A percentile compares a stretch with the other conserved stretches of the same genome.
Evolutionary conservation across 2,888 invertebrate genomes (phyloP).

Genomic region (Aporophyla lueneburgensis): DNA sequence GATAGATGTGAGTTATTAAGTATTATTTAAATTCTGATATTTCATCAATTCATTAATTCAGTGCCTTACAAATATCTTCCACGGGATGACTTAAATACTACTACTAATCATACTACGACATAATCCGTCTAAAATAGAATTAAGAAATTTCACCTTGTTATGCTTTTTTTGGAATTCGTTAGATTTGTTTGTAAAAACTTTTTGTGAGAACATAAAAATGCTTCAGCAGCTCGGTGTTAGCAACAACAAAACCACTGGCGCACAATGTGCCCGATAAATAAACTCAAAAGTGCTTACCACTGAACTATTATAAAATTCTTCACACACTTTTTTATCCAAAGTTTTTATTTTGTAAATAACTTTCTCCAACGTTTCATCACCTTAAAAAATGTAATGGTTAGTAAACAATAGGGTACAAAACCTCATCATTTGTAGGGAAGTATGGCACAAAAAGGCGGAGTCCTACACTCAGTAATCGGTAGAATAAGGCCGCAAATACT

Average conservation of each 20-base stretch:
- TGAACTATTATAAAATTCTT: constrained; percentile 64
- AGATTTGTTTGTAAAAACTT: background rate
- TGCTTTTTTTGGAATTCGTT: too few species aligned
- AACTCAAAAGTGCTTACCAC: constrained; percentile 56
- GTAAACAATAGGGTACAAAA: too few species aligned
- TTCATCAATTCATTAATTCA: too few species aligned
- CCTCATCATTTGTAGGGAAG: background rate
- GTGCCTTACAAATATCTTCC: too few species aligned
- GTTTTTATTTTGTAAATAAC: constrained; percentile 61
- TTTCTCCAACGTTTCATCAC: constrained; percentile 69
- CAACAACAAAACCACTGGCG: background rate
- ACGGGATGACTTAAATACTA: too few species aligned
- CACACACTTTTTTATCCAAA: constrained; percentile 52
- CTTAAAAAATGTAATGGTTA: constrained; percentile 69
- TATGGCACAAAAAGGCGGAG: background rate
- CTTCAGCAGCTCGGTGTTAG: background rate
- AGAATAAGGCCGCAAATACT: background rate
- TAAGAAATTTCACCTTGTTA: too few species aligned
- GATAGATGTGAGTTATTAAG: too few species aligned
- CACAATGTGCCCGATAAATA: background rate
- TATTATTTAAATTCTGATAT: too few species aligned
- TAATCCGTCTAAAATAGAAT: too few species aligned
- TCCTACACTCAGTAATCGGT: background rate
- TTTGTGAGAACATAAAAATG: background rate
- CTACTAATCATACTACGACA: too few species aligned